Base-by-base conservation (phyloP, 2,113 vertebrate species). In the Gobiocypris rarus region DNA sequence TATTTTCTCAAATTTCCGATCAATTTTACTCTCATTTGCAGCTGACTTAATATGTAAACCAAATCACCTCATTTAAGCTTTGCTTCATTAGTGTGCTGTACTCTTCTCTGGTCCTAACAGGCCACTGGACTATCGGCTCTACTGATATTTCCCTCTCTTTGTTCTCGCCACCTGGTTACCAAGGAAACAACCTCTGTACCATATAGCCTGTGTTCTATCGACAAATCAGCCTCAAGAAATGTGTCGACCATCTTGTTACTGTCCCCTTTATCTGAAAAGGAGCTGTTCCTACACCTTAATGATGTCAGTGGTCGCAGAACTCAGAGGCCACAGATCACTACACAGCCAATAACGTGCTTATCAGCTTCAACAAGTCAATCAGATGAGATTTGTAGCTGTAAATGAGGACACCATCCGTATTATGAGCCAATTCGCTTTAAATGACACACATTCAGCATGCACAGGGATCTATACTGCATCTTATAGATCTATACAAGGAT, bases 121-220 rank as follows among this genome's bases (percentile, higher is more conserved):
- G 26, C 34, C 73, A 73, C 74, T 69, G n/a, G 14, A 73, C 43
- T 50, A 38, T 56, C 54, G 48, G 15, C 56, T 9, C 41, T 22
- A 2, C 48, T 56, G 43, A 34, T 54, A n/a, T 28, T 14, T 56
- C 50, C 67, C 3, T 24, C 43, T 80, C 61, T 80, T 48, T 43
- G 3, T 58, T 59, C 80, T 22, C 41, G 84, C 83, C 86, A 80
- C 87, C 85, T 0, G 84, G 89, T 93, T 91, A 78, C 90, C 86
- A 90, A 86, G 75, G 91, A 24, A 88, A 93, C 90, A 74, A 14
- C 26, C 31, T 78, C 69, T 54, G 77, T 78, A 79, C 24, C 59
- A 38, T 82, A 58, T 61, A 54, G 52, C 73, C 50, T 2, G 34
- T 87, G 86, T 85, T 80, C 58, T 85, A 87, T 89, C 80, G 86